These are phyloP conservation scores for Ostrea edulis DNA, from an alignment of 1,140 invertebrate species.

Conservation along the genomic window DNA sequence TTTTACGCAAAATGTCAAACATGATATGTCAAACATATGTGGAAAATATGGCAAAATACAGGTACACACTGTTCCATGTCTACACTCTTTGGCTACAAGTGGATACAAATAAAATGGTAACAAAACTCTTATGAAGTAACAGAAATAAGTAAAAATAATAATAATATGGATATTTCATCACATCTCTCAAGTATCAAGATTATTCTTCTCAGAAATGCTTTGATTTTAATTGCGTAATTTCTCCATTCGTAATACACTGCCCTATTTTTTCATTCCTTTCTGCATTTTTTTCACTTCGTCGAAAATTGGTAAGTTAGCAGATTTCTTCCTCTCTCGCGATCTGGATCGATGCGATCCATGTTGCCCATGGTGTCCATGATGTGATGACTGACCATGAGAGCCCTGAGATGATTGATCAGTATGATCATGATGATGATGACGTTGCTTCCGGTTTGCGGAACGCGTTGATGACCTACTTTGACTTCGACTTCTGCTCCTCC, in stretches of 20 bases:
- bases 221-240: neutral
- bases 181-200: neutral
- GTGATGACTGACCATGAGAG: neutral
- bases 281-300: constrained; percentile 41
- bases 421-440: constrained; percentile 20
- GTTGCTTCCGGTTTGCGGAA: neutral
- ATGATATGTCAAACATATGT: neutral
- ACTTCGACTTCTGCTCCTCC: constrained; percentile 34
- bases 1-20: constrained; percentile 7
- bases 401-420: constrained; percentile 29
- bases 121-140: neutral
- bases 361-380: neutral
- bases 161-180: neutral
- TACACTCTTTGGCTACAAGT: constrained; percentile 19
- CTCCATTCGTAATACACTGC: too few relatives aligned
- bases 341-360: constrained; percentile 3
- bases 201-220: neutral
- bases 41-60: neutral
- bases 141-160: neutral
- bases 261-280: constrained; percentile 23
- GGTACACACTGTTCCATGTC: neutral
- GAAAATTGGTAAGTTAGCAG: constrained; percentile 24
- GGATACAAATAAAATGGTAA: neutral
- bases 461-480: constrained; percentile 21
- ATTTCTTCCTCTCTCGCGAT: constrained; percentile 29